A percentile compares a stretch with the other conserved stretches of the same genome.
Conservation (phyloP, 2,797 vertebrate genomes). For the Amblyraja radiata region DNA sequence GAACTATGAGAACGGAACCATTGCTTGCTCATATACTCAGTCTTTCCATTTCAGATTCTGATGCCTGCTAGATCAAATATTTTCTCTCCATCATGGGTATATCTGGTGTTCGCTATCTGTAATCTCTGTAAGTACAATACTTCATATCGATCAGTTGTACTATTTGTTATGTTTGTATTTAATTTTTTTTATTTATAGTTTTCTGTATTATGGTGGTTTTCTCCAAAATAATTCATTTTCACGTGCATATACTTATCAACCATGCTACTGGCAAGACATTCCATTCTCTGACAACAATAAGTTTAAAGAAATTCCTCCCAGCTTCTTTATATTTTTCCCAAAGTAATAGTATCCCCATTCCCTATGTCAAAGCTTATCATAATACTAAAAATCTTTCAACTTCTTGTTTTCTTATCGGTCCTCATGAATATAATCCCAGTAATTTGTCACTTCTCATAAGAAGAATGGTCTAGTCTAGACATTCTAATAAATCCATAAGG, state of each 20-base stretch:
- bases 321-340: background rate
- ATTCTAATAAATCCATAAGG: background rate
- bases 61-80: background rate
- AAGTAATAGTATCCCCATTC: background rate
- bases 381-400: background rate
- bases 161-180: background rate
- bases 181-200: background rate
- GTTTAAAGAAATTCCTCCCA: background rate
- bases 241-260: too few species aligned
- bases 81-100: background rate
- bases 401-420: background rate
- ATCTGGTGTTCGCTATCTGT: background rate
- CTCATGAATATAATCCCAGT: background rate
- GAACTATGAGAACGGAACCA: background rate
- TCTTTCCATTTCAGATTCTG: background rate
- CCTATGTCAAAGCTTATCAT: background rate
- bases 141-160: too few species aligned
- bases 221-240: background rate
- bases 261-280: background rate
- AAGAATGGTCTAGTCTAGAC: background rate
- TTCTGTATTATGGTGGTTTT: background rate
- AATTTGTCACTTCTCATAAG: background rate
- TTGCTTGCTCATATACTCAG: too few species aligned
- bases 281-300: background rate
- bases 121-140: background rate